A percentile compares a stretch with the other conserved stretches of the same genome.
These are phyloP conservation scores for Alca torda DNA, from an alignment of 2,797 vertebrate species.

Conservation along the genomic window DNA sequence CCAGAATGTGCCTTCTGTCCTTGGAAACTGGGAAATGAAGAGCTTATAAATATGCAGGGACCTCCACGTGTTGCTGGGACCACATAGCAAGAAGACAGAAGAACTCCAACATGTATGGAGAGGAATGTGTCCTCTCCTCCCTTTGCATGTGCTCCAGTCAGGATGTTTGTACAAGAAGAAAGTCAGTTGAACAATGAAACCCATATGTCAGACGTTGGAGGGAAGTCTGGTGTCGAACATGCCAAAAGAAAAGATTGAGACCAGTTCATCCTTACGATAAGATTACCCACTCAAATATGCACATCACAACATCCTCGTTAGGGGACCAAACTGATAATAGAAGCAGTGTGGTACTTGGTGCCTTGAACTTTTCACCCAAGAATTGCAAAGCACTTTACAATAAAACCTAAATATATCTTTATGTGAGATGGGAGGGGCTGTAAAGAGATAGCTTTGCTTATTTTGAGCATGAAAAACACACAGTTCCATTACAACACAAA, in stretches of 20 bases:
- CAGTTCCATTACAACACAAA: background rate
- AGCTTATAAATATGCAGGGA: background rate
- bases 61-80: background rate
- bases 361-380: background rate
- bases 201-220: background rate
- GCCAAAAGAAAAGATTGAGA: background rate
- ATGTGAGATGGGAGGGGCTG: background rate
- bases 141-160: background rate
- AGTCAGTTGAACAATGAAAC: constrained; percentile 37
- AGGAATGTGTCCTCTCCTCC: background rate
- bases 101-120: background rate
- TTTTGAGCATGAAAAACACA: background rate
- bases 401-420: background rate
- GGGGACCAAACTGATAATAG: background rate
- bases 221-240: background rate
- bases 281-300: background rate
- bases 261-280: background rate
- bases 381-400: background rate
- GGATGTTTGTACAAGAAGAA: constrained; percentile 42
- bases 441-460: background rate
- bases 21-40: background rate
- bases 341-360: background rate
- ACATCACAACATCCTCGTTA: background rate
- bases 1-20: background rate
- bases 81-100: constrained; percentile 31